phyloP scores from a whole-genome alignment of 2,797 vertebrate genomes.

The Takifugu ocellatus region DNA sequence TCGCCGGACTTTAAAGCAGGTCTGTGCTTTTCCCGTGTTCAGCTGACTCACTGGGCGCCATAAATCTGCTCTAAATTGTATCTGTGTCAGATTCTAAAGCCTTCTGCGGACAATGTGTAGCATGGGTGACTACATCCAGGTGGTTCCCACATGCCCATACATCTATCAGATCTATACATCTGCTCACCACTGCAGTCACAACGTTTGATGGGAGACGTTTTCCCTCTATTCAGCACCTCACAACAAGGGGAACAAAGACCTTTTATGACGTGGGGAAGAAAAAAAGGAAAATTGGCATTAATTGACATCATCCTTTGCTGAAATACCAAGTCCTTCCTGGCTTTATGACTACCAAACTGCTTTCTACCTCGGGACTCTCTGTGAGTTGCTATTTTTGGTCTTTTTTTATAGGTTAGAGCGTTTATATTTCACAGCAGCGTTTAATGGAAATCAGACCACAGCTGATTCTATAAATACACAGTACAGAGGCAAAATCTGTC shows the following conservation, averaged over 20 bases:
- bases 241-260: neutral
- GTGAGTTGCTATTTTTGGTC: too few species aligned
- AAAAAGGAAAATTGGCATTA: too few species aligned
- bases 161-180: neutral
- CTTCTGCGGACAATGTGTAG: conserved; percentile 9
- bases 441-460: conserved; percentile 18
- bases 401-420: too few species aligned
- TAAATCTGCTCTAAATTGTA: conserved; percentile 11
- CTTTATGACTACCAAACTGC: too few species aligned
- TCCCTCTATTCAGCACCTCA: neutral
- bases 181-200: conserved; percentile 3
- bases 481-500: conserved; percentile 36
- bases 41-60: conserved; percentile 16
- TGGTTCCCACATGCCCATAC: neutral
- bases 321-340: too few species aligned
- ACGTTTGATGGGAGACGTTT: neutral
- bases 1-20: conserved; percentile 9
- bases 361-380: too few species aligned
- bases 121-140: conserved; percentile 6
- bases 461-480: conserved; percentile 25
- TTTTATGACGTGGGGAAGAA: neutral
- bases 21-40: neutral
- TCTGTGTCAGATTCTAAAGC: conserved; percentile 16
- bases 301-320: too few species aligned
- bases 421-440: conserved; percentile 12